Evolutionary conservation across 2,113 vertebrate species (phyloP), one percentile per base, ranked within the genome.

Genomic region (Prinia subflava): DNA sequence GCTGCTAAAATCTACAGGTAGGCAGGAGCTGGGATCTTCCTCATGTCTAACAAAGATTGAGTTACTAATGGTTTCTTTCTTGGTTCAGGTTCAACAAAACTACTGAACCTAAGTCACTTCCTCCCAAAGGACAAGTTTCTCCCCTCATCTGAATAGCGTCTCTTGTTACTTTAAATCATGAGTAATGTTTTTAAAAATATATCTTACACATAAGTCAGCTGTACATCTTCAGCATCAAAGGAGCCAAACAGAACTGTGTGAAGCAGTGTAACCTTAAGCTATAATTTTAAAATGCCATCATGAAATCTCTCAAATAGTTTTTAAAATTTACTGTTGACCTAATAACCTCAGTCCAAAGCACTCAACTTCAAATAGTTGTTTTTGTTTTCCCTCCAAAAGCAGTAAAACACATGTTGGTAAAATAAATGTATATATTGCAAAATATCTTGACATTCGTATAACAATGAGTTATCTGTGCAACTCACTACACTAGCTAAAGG

Each of bases 271-370:
- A 97, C 96, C 97, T 96, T 97, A 89, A 87, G 89, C 95, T 92
- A 89, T 97, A 96, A 97, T 98, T 97, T 96, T 93, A 87, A 98
- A 97, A 94, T 96, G 97, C 77, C 97, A 97, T 96, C 95, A 95
- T 87, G 84, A 97, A 97, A 96, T 91, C 69, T 97, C 93, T 97
- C 93, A 97, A 97, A 96, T 95, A 94, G 77, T 89, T 95, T 96
- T 96, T 81, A 94, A 95, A 97, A 98, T 98, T 98, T 97, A 98
- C 92, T 97, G 90, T 96, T 93, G 96, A 98, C 97, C 97, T 97
- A 92, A 64, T 97, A 97, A 98, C 97, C 96, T 96, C 92, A 92
- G 96, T 90, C 94, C 82, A 85, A 97, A 97, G 93, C 82, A 96
- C 96, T 96, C 87, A 91, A 87, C 93, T 94, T 94, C 13, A 33